A percentile compares a stretch with the other conserved stretches of the same genome.
Conservation (phyloP, 2,797 vertebrate genomes). For the Phalanger gymnotis region DNA sequence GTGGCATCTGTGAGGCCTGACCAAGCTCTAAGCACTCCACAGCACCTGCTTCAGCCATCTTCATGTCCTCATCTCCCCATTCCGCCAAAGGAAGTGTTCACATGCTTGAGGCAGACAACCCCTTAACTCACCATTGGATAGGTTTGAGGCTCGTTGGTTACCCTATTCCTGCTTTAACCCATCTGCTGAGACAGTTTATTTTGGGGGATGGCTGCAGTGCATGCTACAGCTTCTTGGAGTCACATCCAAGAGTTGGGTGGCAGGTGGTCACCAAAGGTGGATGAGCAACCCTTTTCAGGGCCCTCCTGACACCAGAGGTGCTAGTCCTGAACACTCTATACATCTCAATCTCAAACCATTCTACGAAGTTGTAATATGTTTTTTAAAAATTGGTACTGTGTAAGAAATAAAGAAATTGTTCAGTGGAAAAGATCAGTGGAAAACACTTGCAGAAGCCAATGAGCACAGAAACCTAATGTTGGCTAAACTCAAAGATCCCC, state of each 20-base stretch:
- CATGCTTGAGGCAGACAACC: background rate
- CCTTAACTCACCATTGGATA: background rate
- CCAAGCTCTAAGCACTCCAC: background rate
- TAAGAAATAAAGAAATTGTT: background rate
- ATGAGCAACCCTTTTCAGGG: too few species aligned
- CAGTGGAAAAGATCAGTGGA: background rate
- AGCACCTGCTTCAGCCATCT: background rate
- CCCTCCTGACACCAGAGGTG: background rate
- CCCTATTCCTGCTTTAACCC: too few species aligned
- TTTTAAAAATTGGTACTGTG: too few species aligned
- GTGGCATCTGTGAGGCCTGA: background rate
- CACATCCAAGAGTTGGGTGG: too few species aligned
- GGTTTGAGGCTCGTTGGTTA: background rate
- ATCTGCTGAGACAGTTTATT: too few species aligned
- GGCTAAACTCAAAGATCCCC: background rate
- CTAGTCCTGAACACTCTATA: background rate
- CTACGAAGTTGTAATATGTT: background rate
- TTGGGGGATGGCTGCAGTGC: too few species aligned
- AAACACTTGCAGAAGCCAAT: conserved; percentile 16
- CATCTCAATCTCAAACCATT: conserved; percentile 18
- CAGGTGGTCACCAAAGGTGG: background rate
- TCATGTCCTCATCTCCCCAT: background rate
- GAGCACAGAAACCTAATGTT: too few species aligned
- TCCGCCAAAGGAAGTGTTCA: background rate
- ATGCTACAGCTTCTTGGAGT: background rate